Evolutionary conservation across 2,888 invertebrate genomes (phyloP).

Genomic region (Andrena hattorfiana): DNA sequence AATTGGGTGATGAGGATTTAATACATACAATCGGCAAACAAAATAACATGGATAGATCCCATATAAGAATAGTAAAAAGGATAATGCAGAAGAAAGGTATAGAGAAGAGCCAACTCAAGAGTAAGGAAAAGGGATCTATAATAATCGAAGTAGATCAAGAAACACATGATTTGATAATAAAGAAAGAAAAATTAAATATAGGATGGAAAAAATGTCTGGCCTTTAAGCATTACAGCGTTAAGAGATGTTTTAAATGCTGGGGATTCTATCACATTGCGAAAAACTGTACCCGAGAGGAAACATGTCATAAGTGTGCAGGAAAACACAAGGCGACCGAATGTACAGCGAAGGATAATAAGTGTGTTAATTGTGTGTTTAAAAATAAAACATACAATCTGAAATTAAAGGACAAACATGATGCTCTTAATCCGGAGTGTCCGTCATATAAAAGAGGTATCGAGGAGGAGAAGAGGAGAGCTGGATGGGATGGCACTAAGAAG

Average conservation of each 20-base stretch:
- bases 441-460: neutral
- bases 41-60: too few relatives aligned
- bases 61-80: too few relatives aligned
- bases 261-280: too few relatives aligned
- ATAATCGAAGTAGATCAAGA: neutral
- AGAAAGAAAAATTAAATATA: constrained; percentile 3
- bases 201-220: neutral
- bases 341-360: neutral
- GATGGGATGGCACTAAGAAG: neutral
- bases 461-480: constrained; percentile 7
- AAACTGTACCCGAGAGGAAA: too few relatives aligned
- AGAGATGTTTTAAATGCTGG: too few relatives aligned
- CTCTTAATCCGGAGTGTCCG: neutral
- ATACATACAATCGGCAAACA: too few relatives aligned
- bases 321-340: neutral
- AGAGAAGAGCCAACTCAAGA: too few relatives aligned
- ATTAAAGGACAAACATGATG: neutral
- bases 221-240: too few relatives aligned
- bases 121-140: too few relatives aligned
- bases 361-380: neutral
- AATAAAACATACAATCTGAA: neutral
- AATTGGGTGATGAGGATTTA: too few relatives aligned
- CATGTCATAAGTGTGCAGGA: constrained; percentile 3
- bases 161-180: neutral
- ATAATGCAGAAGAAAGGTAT: too few relatives aligned